Evolutionary conservation across 2,888 invertebrate species (phyloP).

Genomic region (Cheilosia vernalis): DNA sequence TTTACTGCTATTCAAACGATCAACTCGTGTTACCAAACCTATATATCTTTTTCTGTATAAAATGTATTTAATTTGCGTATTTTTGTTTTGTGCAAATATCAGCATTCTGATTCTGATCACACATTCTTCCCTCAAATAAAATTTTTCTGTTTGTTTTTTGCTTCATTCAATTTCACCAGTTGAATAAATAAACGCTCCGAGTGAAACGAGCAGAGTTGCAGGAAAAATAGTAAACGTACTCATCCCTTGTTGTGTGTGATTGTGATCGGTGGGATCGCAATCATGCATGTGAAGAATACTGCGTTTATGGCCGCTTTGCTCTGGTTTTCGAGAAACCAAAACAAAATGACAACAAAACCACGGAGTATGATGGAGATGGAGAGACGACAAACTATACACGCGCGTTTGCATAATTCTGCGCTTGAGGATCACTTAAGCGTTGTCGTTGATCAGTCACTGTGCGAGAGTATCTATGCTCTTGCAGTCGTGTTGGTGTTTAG

Average conservation of each 20-base stretch:
- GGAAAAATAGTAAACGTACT: slow-evolving; percentile 25
- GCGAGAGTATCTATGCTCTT: slow-evolving; percentile 14
- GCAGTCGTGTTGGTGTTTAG: slow-evolving; percentile 26
- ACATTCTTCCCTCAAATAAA: slow-evolving; percentile 54
- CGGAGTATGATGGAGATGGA: slow-evolving; percentile 37
- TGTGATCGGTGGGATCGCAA: slow-evolving; percentile 51
- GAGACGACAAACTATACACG: slow-evolving; percentile 9
- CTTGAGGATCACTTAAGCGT: slow-evolving; percentile 29
- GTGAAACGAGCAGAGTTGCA: slow-evolving; percentile 14
- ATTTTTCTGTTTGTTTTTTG: slow-evolving; percentile 37
- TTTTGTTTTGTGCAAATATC: slow-evolving; percentile 47
- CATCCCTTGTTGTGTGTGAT: slow-evolving; percentile 60
- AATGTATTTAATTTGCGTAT: slow-evolving; percentile 13
- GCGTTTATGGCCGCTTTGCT: slow-evolving; percentile 25
- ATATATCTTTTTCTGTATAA: slow-evolving; percentile 9
- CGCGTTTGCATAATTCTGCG: slow-evolving; percentile 59
- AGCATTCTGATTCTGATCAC: slow-evolving; percentile 70
- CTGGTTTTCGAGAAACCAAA: slow-evolving; percentile 56
- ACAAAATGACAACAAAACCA: slow-evolving; percentile 38
- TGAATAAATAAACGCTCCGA: slow-evolving; percentile 61
- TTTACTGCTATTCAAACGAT: slow-evolving; percentile 31
- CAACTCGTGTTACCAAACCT: slow-evolving; percentile 45
- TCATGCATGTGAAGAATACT: slow-evolving; percentile 60
- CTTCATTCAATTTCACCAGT: slow-evolving; percentile 64
- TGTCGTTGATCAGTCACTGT: slow-evolving; percentile 19